Base-by-base conservation (phyloP, 2,797 vertebrate species). In the Vireo griseus region DNA sequence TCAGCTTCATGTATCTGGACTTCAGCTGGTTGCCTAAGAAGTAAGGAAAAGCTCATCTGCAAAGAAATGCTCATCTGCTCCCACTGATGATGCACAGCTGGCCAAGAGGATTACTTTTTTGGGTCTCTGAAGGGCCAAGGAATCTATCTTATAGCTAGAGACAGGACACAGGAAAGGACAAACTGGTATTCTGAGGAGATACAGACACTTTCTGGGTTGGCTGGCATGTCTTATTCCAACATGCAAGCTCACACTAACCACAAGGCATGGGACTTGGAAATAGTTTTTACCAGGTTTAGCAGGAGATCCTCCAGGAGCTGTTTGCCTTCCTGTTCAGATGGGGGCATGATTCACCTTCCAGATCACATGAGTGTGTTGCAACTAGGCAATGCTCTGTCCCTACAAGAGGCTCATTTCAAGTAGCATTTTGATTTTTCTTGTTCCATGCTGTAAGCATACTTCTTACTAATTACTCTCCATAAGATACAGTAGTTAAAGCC, bases 281-380 rank as follows among this genome's bases (percentile, higher is more conserved):
- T 47, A 80, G 48, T 71, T 95, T 90, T 90, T 62, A 71, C 42
- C 50, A 83, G 48, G 37, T 91, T 80, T 78, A 42, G 72, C 28
- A 77, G 78, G 72, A 92, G 57, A n/a, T 35, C 65, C 50, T 45
- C 0, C 2, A 86, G 91, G 67, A 94, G 31, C 66, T 85, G 39
- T 68, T 94, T 86, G 73, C 75, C 88, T 95, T 92, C 73, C 76
- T 91, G 47, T 44, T 2, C 79, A 88, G 85, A 78, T 68, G 73
- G 54, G 75, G 76, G 29, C 89, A 90, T 83, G 85, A 91, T 86
- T 94, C 95, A 90, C 58, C 72, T 80, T 90, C 65, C 87, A 88
- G 25, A 84, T 65, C 75, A 54, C 45, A 66, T 31, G 78, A 90
- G 9, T 8, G 0, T 92, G 88, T 95, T 73, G 94, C 81, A 95